Conservation (phyloP, 2,888 invertebrate genomes). For the Eupithecia exiguata region DNA sequence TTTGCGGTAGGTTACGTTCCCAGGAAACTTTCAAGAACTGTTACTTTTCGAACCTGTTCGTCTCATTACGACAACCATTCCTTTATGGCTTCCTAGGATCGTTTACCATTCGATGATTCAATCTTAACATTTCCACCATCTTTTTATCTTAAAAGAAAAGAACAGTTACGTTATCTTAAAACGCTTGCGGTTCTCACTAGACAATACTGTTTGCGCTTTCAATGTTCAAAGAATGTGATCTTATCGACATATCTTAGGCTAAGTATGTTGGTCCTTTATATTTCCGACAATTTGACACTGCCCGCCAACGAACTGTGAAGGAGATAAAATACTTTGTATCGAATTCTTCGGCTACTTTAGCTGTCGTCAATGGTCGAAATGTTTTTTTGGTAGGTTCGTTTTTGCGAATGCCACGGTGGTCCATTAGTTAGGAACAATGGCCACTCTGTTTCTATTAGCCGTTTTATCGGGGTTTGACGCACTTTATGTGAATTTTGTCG, state of each 20-base stretch:
- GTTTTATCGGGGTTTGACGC: slow-evolving; percentile 79
- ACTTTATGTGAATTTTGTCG: slow-evolving; percentile 76
- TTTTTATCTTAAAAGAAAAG: slow-evolving; percentile 48
- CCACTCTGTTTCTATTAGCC: slow-evolving; percentile 74
- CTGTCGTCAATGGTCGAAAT: slow-evolving; percentile 72
- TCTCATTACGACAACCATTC: slow-evolving; percentile 41
- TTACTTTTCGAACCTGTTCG: slow-evolving; percentile 40
- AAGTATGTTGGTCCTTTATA: slow-evolving; percentile 52
- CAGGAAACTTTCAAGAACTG: slow-evolving; percentile 33
- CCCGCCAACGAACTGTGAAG: slow-evolving; percentile 78
- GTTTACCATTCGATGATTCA: slow-evolving; percentile 41
- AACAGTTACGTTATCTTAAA: slow-evolving; percentile 37
- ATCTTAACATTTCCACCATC: slow-evolving; percentile 51
- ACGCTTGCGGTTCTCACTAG: slow-evolving; percentile 54
- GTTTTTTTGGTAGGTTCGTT: slow-evolving; percentile 72
- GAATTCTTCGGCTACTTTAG: slow-evolving; percentile 75
- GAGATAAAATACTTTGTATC: slow-evolving; percentile 78
- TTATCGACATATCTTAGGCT: slow-evolving; percentile 36
- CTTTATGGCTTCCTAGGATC: slow-evolving; percentile 44
- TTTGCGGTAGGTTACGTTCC: slow-evolving; percentile 34
- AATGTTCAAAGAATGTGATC: slow-evolving; percentile 39
- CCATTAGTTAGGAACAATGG: slow-evolving; percentile 81
- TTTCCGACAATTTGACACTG: slow-evolving; percentile 76
- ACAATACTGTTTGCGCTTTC: slow-evolving; percentile 37
- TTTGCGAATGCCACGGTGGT: slow-evolving; percentile 79